phyloP scores from a whole-genome alignment of 2,888 invertebrate species.

The Quadroppia sp. region DNA sequence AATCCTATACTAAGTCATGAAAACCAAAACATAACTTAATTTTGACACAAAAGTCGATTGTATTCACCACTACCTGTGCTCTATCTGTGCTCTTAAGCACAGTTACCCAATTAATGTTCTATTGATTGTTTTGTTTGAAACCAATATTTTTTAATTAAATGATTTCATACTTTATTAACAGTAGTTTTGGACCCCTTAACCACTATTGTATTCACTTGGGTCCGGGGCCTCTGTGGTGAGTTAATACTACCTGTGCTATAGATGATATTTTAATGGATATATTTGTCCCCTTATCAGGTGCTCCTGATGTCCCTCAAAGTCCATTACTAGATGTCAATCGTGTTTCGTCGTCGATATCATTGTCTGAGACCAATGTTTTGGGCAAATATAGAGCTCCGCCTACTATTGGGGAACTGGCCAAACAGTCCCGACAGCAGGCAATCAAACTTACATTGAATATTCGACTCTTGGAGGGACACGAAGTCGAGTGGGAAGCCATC shows the following conservation, averaged over 20 bases:
- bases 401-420: constrained; percentile 44
- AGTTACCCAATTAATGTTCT: too few species aligned
- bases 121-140: too few species aligned
- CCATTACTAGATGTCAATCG: constrained; percentile 27
- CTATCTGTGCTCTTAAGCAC: too few species aligned
- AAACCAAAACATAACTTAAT: too few species aligned
- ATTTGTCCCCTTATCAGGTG: constrained; percentile 17
- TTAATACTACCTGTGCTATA: neutral
- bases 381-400: constrained; percentile 34
- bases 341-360: constrained; percentile 36
- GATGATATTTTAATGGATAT: neutral
- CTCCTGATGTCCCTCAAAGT: constrained; percentile 43
- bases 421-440: constrained; percentile 45
- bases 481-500: constrained; percentile 70
- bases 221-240: constrained; percentile 43
- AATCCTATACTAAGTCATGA: too few species aligned
- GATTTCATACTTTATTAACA: neutral
- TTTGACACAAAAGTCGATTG: too few species aligned
- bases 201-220: constrained; percentile 42
- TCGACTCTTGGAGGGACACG: constrained; percentile 45
- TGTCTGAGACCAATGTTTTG: constrained; percentile 18
- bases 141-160: neutral
- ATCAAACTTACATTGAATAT: constrained; percentile 46
- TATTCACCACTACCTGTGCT: too few species aligned
- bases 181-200: constrained; percentile 26